Evolutionary conservation across 2,113 vertebrate genomes (phyloP), one percentile per base, ranked within the genome.

Genomic region (Zootoca vivipara): DNA sequence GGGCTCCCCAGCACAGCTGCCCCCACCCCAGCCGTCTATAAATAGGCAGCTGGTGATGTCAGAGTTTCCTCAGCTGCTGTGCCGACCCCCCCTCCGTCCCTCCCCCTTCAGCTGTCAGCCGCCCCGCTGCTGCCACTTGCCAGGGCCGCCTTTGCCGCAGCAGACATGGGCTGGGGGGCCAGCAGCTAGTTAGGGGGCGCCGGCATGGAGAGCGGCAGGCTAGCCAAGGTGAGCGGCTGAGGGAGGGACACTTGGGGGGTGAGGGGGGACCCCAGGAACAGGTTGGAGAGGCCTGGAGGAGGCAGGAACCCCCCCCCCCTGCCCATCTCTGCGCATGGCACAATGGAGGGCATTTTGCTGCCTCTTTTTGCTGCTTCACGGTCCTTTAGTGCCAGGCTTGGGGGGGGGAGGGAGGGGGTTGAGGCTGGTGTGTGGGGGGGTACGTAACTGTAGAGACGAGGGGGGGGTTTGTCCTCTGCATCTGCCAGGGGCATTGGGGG

Each of bases 21-120:
- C 72, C n/a, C 16, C 33, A 13, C 18, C 72, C 72, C 33, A 15
- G 16, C 16, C 6, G 26, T 16, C 72, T 74, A 74, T 74, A 38
- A 20, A 74, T 74, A 74, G 72, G 72, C 33, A 16, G 33, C 33
- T 16, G 72, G 62, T 91, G 87, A 89, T 86, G 91, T 92, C 91
- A 91, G 64, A 42, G 24, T 35, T 87, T 56, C 77, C 77, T 79
- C 82, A 67, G 70, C 83, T 28, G n/a, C 67, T 28, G 38, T 8
- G 16, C 72, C 67, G n/a, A 35, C 35, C 7, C 2, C 69, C 24
- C 5, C 30, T 12, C 6, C 4, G 2, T 22, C 52, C 52, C 12
- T 1, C 58, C 62, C 10, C 20, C 15, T 8, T 52, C 79, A 42
- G 86, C 69, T 82, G 69, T 30, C 22, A 12, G n/a, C 24, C 2